Evolutionary conservation across 2,113 vertebrate species (phyloP).

Genomic region (Pao palembangensis): DNA sequence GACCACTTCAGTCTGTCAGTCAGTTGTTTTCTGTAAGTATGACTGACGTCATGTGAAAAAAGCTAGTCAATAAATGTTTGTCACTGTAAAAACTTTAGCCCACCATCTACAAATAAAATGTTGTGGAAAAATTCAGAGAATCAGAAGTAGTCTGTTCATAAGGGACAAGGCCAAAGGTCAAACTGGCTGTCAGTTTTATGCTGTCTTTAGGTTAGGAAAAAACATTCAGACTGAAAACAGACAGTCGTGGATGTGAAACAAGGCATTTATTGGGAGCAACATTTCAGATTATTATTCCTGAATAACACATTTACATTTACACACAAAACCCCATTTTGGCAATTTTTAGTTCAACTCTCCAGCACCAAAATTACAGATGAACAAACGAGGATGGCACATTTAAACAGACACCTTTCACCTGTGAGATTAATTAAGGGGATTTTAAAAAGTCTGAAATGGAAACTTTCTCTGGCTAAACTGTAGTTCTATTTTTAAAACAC

Average conservation of each 20-base stretch:
- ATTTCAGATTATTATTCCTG: constrained; percentile 11
- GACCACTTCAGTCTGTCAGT: too few relatives aligned
- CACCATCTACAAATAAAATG: too few relatives aligned
- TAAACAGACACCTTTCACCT: constrained; percentile 40
- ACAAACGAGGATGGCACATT: constrained; percentile 43
- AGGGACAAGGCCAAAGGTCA: too few relatives aligned
- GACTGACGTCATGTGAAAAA: too few relatives aligned
- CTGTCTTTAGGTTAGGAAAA: too few relatives aligned
- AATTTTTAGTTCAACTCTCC: constrained; percentile 18
- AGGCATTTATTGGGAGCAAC: constrained; percentile 50
- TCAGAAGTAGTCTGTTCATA: too few relatives aligned
- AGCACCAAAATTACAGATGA: constrained; percentile 28
- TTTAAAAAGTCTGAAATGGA: constrained; percentile 11
- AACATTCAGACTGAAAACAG: constrained; percentile 8
- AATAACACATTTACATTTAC: constrained; percentile 28
- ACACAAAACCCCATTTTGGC: constrained; percentile 33
- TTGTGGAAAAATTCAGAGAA: too few relatives aligned
- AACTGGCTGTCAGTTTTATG: too few relatives aligned
- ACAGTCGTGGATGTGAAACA: constrained; percentile 31
- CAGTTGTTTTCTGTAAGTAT: too few relatives aligned
- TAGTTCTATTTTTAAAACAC: constrained; percentile 28
- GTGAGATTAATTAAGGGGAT: constrained; percentile 14
- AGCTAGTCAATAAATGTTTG: too few relatives aligned
- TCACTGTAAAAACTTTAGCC: too few relatives aligned
- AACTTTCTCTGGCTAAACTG: constrained; percentile 16